phyloP scores from a whole-genome alignment of 2,113 vertebrate species.

The Oryzias javanicus region DNA sequence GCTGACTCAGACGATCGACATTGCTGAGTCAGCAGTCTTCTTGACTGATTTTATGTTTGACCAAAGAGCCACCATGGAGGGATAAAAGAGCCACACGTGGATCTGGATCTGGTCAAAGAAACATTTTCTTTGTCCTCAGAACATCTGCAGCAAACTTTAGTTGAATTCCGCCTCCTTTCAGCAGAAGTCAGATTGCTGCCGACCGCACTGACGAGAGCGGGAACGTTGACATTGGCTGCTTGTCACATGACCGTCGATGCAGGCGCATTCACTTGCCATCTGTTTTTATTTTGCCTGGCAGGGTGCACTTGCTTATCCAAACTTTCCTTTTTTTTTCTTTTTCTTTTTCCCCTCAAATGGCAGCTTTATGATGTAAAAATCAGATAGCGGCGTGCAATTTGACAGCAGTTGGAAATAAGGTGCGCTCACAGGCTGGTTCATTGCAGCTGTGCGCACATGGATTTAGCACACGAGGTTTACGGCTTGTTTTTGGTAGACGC shows the following conservation, averaged over 20 bases:
- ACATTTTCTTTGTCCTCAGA: neutral
- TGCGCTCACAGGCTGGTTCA: neutral
- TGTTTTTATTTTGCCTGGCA: conserved; percentile 22
- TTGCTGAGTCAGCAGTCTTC: no score
- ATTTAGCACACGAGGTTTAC: conserved; percentile 23
- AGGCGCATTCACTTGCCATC: conserved; percentile 14
- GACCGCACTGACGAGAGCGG: conserved; percentile 21
- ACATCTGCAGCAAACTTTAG: neutral
- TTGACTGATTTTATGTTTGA: no score
- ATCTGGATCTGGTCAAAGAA: no score
- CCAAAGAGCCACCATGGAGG: no score
- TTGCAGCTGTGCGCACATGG: neutral
- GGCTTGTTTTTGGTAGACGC: conserved; percentile 20
- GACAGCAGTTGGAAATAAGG: neutral
- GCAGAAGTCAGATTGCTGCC: conserved; percentile 27
- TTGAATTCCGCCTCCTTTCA: neutral
- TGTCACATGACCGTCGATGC: conserved; percentile 42
- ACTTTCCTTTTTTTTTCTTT: neutral
- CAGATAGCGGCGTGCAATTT: neutral
- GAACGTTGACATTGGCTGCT: conserved; percentile 45
- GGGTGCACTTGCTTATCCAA: neutral
- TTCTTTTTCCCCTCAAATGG: conserved; percentile 1
- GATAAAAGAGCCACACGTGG: no score
- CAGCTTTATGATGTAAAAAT: conserved; percentile 12
- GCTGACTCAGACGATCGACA: no score